Evolutionary conservation across 2,888 invertebrate species (phyloP), one percentile per base, ranked within the genome.

Genomic region (Lysandra bellargus): DNA sequence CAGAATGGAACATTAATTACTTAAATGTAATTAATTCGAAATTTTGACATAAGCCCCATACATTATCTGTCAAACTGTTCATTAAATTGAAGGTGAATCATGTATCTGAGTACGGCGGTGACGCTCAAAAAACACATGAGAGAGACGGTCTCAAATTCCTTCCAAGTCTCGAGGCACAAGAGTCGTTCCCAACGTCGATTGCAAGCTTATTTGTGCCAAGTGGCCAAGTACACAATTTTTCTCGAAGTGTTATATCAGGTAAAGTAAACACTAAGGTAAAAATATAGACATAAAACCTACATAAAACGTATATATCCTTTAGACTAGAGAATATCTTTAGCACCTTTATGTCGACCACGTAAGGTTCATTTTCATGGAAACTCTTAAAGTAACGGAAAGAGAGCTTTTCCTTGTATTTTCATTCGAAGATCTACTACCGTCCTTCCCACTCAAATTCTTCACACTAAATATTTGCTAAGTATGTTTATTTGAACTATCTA

Each of bases 381-480:
- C 17, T 17, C 57, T 17, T 7, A 57, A 57, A 57, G 57, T 57
- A 57, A 57, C 57, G 0, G 57, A 57, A 57, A 30, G 64, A 64
- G 30, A 64, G 64, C 64, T 64, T 64, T 64, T 30, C 23, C 30
- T 23, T 64, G 64, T 30, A 64, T 30, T 64, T 64, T 64, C 12
- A 64, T 64, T 64, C 9, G 12, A 64, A 64, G 3, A 64, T 30
- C 30, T 17, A 73, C 30, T 17, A 73, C 17, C 33, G 6, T 17
- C 30, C 53, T 23, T n/a, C 53, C 53, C 30, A 30, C 75, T 30
- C 75, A 14, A 75, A 53, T 75, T 75, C 75, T 23, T 75, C 4
- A 75, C 53, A n/a, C 53, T 5, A 49, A 74, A 75, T 40, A 75
- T 75, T 75, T 53, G 30, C 64, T 49, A 53, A 75, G 49, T 49